Conservation (phyloP, 2,113 vertebrate genomes). For the Eidolon helvum region DNA sequence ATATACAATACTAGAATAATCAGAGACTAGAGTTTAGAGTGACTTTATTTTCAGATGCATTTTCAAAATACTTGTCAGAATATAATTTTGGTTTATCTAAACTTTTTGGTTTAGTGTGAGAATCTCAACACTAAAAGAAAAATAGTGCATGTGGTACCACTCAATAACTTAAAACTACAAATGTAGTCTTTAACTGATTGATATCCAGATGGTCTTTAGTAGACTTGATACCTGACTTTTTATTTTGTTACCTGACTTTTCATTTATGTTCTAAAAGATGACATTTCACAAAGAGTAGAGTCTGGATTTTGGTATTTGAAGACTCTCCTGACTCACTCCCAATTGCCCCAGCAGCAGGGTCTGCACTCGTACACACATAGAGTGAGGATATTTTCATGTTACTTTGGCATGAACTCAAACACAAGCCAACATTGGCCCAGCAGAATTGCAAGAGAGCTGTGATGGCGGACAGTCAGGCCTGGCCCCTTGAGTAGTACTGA, state of each 20-base stretch:
- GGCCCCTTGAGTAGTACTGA: fast-evolving
- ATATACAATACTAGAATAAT: neutral
- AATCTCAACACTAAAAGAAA: neutral
- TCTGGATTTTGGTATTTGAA: neutral
- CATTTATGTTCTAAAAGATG: neutral
- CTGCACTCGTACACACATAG: too few species aligned
- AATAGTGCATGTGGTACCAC: fast-evolving
- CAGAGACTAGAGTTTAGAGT: neutral
- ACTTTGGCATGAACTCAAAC: neutral
- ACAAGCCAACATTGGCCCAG: neutral
- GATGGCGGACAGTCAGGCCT: fast-evolving
- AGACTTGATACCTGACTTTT: neutral
- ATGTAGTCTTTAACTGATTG: neutral
- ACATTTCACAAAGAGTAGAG: neutral
- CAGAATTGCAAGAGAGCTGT: fast-evolving
- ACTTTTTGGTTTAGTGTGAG: neutral
- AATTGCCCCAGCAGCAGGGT: neutral
- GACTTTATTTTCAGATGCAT: neutral
- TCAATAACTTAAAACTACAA: neutral
- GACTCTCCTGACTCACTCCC: neutral
- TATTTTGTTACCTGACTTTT: neutral
- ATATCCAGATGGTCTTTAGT: neutral
- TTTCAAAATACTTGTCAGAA: neutral
- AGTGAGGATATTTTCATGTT: neutral
- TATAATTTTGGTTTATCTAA: neutral